phyloP scores from a whole-genome alignment of 2,888 invertebrate genomes.

The Muscina levida region DNA sequence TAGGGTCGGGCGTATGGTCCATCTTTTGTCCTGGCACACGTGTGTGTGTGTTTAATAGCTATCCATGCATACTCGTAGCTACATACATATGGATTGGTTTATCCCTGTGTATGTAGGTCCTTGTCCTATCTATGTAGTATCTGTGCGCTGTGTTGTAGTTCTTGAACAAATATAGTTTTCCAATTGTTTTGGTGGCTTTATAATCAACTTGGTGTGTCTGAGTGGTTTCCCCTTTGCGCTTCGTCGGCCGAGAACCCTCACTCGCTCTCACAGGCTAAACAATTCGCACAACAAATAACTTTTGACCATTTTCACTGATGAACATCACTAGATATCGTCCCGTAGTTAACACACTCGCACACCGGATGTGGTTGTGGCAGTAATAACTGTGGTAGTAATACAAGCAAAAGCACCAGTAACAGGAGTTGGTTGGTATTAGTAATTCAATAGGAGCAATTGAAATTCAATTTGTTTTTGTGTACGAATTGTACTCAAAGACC shows the following conservation, averaged over 20 bases:
- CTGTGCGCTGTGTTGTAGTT: constrained; percentile 27
- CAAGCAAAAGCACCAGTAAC: constrained; percentile 1
- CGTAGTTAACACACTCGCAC: background rate
- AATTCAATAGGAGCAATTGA: constrained; percentile 63
- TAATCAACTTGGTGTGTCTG: constrained; percentile 60
- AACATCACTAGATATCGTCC: constrained; percentile 4
- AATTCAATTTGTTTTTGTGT: constrained; percentile 58
- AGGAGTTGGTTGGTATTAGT: constrained; percentile 46
- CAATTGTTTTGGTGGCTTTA: constrained; percentile 63
- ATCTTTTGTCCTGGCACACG: constrained; percentile 5
- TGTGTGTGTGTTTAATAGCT: no score
- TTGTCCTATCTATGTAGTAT: constrained; percentile 18
- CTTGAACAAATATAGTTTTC: constrained; percentile 59
- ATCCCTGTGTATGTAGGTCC: background rate
- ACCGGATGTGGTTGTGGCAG: constrained; percentile 11
- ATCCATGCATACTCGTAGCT: background rate
- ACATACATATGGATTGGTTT: no score
- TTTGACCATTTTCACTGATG: constrained; percentile 61
- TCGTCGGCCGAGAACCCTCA: background rate
- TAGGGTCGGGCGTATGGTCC: background rate
- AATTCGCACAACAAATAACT: constrained; percentile 43
- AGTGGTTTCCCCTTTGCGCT: constrained; percentile 41
- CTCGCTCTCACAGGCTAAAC: constrained; percentile 20
- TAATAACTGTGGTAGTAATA: background rate
- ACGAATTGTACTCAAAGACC: constrained; percentile 37